These are phyloP conservation scores for Crotalus viridis DNA, from an alignment of 2,113 vertebrate species.

Conservation along the genomic window DNA sequence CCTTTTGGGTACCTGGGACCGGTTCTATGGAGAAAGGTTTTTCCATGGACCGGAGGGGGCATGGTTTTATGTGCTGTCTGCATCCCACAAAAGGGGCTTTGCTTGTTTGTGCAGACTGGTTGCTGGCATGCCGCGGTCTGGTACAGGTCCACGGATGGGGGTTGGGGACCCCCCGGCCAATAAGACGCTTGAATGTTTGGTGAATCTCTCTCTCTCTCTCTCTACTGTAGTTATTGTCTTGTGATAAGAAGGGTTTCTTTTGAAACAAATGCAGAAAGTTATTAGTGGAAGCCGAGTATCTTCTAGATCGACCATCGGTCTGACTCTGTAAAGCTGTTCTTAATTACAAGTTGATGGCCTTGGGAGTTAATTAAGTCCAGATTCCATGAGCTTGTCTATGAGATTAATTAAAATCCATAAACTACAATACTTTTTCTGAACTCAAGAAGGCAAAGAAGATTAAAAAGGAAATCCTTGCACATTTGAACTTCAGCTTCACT, in stretches of 20 bases:
- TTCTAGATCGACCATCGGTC: not conserved
- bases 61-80: no score
- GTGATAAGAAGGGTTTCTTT: not conserved
- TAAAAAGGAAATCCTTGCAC: slow-evolving; percentile 6
- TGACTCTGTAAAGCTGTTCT: slow-evolving; percentile 6
- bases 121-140: no score
- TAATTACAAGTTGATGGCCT: slow-evolving; percentile 24
- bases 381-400: slow-evolving; percentile 10
- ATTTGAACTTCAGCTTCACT: not conserved
- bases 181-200: not conserved
- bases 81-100: no score
- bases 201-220: not conserved
- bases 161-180: no score
- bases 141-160: no score
- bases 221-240: not conserved
- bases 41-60: no score
- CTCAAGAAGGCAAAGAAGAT: not conserved
- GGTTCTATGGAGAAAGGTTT: no score
- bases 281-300: not conserved
- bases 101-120: no score
- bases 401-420: slow-evolving; percentile 32
- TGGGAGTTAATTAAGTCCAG: slow-evolving; percentile 22
- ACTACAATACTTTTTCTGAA: slow-evolving; percentile 1
- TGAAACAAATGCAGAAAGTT: not conserved
- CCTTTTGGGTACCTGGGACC: no score